Evolutionary conservation across 1,140 invertebrate species (phyloP).

Genomic region (Aphaenogaster rudis): DNA sequence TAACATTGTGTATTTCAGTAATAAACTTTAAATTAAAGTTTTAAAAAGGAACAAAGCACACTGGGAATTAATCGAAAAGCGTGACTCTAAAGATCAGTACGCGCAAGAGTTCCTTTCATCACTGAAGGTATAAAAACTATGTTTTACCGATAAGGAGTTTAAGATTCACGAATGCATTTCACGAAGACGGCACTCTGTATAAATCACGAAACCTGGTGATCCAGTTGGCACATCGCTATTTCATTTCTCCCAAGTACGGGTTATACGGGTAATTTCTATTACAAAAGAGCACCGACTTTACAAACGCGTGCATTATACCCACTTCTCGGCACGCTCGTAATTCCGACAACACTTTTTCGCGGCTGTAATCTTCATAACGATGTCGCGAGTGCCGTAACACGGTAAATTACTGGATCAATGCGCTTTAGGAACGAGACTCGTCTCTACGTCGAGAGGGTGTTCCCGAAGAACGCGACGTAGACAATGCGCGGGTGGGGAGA

Average conservation of each 20-base stretch:
- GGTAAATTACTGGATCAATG: slow-evolving; percentile 78
- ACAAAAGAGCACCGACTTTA: slow-evolving; percentile 64
- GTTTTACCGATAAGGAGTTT: neutral
- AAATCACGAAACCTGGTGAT: slow-evolving; percentile 37
- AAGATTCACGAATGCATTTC: neutral
- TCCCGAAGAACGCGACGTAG: slow-evolving; percentile 53
- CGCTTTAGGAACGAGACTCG: slow-evolving; percentile 69
- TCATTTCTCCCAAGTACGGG: slow-evolving; percentile 23
- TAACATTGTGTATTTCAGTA: neutral
- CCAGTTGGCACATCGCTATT: slow-evolving; percentile 59
- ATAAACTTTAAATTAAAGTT: neutral
- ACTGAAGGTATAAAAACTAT: neutral
- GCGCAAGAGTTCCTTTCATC: neutral
- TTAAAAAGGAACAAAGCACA: neutral
- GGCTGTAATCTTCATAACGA: slow-evolving; percentile 77
- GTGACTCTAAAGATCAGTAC: neutral
- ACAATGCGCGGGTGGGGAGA: slow-evolving; percentile 47
- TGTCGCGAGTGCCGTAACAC: slow-evolving; percentile 74
- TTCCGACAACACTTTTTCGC: slow-evolving; percentile 69
- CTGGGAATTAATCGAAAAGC: neutral
- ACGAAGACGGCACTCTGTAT: neutral
- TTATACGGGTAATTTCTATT: slow-evolving; percentile 69
- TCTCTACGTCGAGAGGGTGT: slow-evolving; percentile 28
- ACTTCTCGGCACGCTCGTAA: slow-evolving; percentile 67
- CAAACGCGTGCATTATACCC: slow-evolving; percentile 65